Percentiles rank a stretch among this genome's conserved stretches.
Conservation (phyloP, 1,140 invertebrate species). For the Trichomalopsis sarcophagae region DNA sequence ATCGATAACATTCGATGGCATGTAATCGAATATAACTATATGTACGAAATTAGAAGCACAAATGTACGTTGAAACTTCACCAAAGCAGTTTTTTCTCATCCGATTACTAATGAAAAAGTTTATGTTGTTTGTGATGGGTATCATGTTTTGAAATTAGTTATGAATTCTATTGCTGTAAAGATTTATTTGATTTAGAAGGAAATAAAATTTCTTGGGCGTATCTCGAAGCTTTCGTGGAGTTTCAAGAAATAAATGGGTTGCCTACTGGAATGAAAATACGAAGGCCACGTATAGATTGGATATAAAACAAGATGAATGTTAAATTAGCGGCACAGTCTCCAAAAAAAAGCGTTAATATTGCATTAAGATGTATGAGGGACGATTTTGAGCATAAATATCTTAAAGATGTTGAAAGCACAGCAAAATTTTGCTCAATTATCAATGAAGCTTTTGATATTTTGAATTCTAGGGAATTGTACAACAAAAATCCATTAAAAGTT, state of each 20-base stretch:
- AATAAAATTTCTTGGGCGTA: constrained; percentile 39
- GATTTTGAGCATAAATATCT: too few species aligned
- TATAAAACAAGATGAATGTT: constrained; percentile 28
- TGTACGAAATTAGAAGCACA: constrained; percentile 53
- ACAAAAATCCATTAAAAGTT: too few species aligned
- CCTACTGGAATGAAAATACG: neutral
- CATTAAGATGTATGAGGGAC: too few species aligned
- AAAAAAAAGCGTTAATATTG: too few species aligned
- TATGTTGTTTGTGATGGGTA: constrained; percentile 57
- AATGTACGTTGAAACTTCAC: constrained; percentile 43
- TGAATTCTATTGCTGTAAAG: constrained; percentile 53
- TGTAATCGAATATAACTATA: constrained; percentile 43
- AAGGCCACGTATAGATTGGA: neutral
- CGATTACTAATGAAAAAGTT: constrained; percentile 48
- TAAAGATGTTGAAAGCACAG: too few species aligned
- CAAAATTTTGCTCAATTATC: too few species aligned
- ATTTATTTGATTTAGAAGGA: constrained; percentile 44
- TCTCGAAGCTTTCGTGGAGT: constrained; percentile 50
- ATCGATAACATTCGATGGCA: constrained; percentile 55
- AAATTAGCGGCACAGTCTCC: constrained; percentile 17
- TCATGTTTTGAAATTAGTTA: constrained; percentile 57
- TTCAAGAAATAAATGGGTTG: constrained; percentile 40
- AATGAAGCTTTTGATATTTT: too few species aligned
- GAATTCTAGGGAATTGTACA: too few species aligned
- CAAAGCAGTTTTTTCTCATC: constrained; percentile 49